A percentile compares a stretch with the other conserved stretches of the same genome.
Evolutionary conservation across 2,113 vertebrate species (phyloP).

Genomic region (Ia io): DNA sequence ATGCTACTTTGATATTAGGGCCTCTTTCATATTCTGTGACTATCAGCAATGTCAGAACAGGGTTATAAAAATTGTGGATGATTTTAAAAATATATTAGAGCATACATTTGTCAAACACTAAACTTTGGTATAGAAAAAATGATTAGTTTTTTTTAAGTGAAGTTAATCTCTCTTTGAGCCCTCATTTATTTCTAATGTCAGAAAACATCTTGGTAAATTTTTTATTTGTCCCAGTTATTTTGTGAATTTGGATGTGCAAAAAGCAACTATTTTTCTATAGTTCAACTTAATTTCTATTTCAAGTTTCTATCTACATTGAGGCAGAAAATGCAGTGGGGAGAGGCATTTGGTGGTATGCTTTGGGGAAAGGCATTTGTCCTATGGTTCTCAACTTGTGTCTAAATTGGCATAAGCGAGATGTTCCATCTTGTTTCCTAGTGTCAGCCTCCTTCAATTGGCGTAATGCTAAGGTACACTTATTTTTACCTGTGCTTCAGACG

Average conservation of each 20-base stretch:
- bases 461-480: background rate
- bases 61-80: background rate
- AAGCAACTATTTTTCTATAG: background rate
- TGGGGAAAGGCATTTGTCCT: background rate
- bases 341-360: background rate
- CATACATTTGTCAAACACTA: background rate
- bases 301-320: background rate
- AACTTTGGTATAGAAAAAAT: background rate
- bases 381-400: background rate
- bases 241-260: background rate
- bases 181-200: background rate
- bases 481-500: background rate
- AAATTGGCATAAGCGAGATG: background rate
- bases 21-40: background rate
- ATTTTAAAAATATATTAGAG: background rate
- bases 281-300: background rate
- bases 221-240: background rate
- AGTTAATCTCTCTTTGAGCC: background rate
- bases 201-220: background rate
- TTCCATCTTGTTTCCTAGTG: background rate
- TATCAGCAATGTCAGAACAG: background rate
- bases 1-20: background rate
- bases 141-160: background rate
- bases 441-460: background rate
- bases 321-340: background rate